These are phyloP conservation scores for Diglossa cyanea DNA, from an alignment of 2,797 vertebrate species.

Conservation along the genomic window DNA sequence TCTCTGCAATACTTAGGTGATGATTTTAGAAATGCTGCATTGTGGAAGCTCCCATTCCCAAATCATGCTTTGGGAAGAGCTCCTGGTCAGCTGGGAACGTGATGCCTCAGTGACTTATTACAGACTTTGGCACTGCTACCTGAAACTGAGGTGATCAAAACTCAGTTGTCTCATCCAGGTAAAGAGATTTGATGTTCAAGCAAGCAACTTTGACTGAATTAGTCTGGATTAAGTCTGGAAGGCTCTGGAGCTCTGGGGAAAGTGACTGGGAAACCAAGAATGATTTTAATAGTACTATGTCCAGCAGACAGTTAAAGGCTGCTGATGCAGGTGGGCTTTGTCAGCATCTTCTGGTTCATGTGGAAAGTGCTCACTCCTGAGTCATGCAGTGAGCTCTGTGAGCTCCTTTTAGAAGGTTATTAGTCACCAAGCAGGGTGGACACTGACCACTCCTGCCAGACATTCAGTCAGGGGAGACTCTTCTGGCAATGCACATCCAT, in stretches of 20 bases:
- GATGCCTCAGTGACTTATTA: not conserved
- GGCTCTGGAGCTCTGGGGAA: not conserved
- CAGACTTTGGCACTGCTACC: not conserved
- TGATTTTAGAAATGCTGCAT: accelerated
- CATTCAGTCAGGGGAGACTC: not conserved
- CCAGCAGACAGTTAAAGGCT: not conserved
- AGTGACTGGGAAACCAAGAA: not conserved
- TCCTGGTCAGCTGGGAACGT: not conserved
- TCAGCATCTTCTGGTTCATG: not conserved
- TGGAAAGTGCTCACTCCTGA: not conserved
- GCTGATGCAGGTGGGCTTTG: not conserved
- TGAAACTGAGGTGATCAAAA: not conserved
- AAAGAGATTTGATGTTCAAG: not conserved
- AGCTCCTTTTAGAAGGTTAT: not conserved
- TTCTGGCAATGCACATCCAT: not conserved
- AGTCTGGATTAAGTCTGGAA: not conserved
- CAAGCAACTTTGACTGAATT: not conserved
- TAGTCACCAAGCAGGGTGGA: not conserved
- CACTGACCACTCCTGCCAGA: not conserved
- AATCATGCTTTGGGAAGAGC: not conserved
- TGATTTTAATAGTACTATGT: not conserved
- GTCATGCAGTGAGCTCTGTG: not conserved
- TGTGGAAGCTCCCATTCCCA: not conserved
- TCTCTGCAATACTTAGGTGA: not conserved
- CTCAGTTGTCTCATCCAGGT: not conserved